phyloP scores from a whole-genome alignment of 2,797 vertebrate genomes.

The Semaprochilodus insignis region DNA sequence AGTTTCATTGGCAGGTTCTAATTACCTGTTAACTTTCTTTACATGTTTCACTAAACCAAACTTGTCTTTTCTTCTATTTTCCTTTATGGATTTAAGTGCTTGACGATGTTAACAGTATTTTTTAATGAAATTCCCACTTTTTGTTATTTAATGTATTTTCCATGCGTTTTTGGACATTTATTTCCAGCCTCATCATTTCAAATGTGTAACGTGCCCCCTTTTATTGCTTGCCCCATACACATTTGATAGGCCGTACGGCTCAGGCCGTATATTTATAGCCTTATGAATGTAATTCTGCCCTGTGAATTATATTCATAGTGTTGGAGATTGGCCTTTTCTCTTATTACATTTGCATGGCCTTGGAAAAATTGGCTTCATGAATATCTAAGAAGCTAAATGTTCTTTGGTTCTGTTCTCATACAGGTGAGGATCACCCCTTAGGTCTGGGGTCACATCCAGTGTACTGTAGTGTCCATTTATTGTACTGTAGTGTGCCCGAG shows the following conservation, averaged over 20 bases:
- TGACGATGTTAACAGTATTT: slow-evolving; percentile 63
- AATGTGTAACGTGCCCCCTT: slow-evolving; percentile 38
- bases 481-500: slow-evolving; percentile 54
- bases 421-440: slow-evolving; percentile 49
- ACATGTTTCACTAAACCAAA: slow-evolving; percentile 17
- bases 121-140: not conserved
- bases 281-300: slow-evolving; percentile 38
- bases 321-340: slow-evolving; percentile 28
- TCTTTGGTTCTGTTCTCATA: slow-evolving; percentile 53
- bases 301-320: slow-evolving; percentile 9
- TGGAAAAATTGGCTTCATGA: not conserved
- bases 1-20: not conserved
- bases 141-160: slow-evolving; percentile 39
- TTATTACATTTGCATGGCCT: slow-evolving; percentile 37
- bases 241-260: slow-evolving; percentile 51
- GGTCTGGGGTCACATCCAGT: slow-evolving; percentile 51
- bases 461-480: slow-evolving; percentile 60
- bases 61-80: not conserved
- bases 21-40: slow-evolving; percentile 11
- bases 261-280: slow-evolving; percentile 43
- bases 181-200: slow-evolving; percentile 57
- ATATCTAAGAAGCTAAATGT: slow-evolving; percentile 46
- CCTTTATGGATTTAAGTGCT: slow-evolving; percentile 26
- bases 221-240: slow-evolving; percentile 30
- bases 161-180: slow-evolving; percentile 22